These are phyloP conservation scores for Myotis myotis DNA, from an alignment of 2,797 vertebrate species.

Conservation along the genomic window DNA sequence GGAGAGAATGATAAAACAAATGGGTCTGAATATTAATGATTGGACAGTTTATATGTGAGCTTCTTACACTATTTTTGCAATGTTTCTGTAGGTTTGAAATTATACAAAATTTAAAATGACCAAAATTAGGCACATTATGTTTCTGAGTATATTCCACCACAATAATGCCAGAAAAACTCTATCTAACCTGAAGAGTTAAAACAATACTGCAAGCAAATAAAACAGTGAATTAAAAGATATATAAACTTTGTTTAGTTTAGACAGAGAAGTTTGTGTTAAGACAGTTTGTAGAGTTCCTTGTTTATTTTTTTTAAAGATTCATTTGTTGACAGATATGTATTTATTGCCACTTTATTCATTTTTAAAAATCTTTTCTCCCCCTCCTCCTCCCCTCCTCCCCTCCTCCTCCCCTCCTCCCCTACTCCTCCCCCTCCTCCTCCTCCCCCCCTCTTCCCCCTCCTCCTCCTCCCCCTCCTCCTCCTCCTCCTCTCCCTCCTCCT, in stretches of 20 bases:
- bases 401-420: too few species aligned
- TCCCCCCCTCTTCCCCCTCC: too few species aligned
- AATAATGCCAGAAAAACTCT: not conserved
- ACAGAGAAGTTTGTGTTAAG: not conserved
- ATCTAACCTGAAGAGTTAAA: not conserved
- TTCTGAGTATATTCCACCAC: not conserved
- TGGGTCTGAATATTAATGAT: not conserved
- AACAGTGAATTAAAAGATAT: not conserved
- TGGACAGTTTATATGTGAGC: not conserved
- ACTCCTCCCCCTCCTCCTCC: too few species aligned
- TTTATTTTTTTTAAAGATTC: not conserved
- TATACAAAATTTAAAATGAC: not conserved
- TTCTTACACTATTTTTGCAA: not conserved
- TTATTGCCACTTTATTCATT: not conserved
- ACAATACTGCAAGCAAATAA: not conserved
- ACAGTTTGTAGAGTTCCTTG: not conserved
- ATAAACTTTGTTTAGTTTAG: not conserved
- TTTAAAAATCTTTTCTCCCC: not conserved
- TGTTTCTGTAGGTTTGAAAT: slow-evolving; percentile 10
- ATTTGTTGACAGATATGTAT: not conserved
- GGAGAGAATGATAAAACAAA: not conserved
- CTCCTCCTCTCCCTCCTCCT: not conserved
- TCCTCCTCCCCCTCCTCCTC: too few species aligned
- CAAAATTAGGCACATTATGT: not conserved
- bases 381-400: too few species aligned